Percentiles rank a stretch among this genome's conserved stretches.
Evolutionary conservation across 2,888 invertebrate species (phyloP).

Genomic region (Balanococcus diminutus): DNA sequence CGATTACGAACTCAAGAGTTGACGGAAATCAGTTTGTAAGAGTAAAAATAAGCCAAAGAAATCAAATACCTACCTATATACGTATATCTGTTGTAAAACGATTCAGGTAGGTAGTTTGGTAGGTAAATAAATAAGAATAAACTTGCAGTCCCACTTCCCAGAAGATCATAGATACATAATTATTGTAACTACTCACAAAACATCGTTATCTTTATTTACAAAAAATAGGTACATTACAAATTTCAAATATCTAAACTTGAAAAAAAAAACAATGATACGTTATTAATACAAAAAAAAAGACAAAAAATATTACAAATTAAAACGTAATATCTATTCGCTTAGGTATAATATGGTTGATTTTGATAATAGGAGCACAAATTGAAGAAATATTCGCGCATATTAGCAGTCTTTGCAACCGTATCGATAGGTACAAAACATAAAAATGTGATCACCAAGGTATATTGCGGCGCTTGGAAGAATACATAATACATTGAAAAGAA

Average conservation of each 20-base stretch:
- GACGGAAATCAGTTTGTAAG: too few relatives aligned
- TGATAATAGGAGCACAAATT: slow-evolving; percentile 31
- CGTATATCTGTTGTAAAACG: too few relatives aligned
- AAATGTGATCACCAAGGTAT: background rate
- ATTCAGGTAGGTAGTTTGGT: too few relatives aligned
- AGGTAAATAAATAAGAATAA: too few relatives aligned
- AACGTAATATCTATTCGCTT: slow-evolving; percentile 30
- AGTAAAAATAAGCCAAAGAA: too few relatives aligned
- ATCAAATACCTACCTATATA: too few relatives aligned
- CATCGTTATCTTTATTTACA: slow-evolving; percentile 53
- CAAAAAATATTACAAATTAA: background rate
- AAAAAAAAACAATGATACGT: slow-evolving; percentile 48
- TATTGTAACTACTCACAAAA: slow-evolving; percentile 55
- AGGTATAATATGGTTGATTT: slow-evolving; percentile 25
- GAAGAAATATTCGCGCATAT: slow-evolving; percentile 3
- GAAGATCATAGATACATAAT: too few relatives aligned
- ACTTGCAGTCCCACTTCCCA: too few relatives aligned
- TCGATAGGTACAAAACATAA: background rate
- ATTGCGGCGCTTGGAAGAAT: background rate
- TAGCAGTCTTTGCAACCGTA: slow-evolving; percentile 32
- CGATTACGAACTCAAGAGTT: too few relatives aligned
- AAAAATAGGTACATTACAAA: slow-evolving; percentile 35
- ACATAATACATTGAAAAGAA: background rate
- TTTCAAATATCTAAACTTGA: slow-evolving; percentile 42
- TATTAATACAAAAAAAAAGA: slow-evolving; percentile 24